These are phyloP conservation scores for Sceloporus undulatus DNA, from an alignment of 2,113 vertebrate species.

Conservation along the genomic window DNA sequence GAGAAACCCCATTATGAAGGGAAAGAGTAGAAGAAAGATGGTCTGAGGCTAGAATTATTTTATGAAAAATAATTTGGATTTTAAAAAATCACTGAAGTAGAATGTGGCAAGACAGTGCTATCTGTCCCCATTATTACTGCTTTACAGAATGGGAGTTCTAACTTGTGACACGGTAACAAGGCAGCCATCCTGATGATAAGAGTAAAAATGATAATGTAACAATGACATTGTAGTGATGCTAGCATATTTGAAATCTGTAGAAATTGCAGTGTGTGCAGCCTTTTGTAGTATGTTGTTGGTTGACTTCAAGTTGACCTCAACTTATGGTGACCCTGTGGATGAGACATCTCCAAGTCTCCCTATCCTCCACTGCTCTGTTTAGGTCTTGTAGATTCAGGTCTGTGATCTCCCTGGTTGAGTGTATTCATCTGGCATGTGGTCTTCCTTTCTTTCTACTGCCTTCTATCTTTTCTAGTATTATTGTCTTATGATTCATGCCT, in stretches of 20 bases:
- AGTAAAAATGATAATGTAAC: neutral
- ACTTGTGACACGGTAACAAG: neutral
- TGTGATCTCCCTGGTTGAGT: too few species aligned
- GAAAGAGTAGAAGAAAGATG: conserved; percentile 35
- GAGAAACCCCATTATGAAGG: conserved; percentile 53
- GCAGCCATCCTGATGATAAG: neutral
- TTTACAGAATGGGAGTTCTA: neutral
- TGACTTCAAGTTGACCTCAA: too few species aligned
- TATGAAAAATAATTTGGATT: neutral
- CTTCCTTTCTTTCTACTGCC: too few species aligned
- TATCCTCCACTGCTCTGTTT: too few species aligned
- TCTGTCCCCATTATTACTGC: neutral
- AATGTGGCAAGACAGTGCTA: neutral
- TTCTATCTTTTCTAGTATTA: too few species aligned
- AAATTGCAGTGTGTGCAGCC: too few species aligned
- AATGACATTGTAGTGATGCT: neutral
- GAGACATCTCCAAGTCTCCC: too few species aligned
- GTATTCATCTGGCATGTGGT: too few species aligned
- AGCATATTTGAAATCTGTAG: neutral
- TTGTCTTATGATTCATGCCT: too few species aligned
- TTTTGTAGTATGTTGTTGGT: too few species aligned
- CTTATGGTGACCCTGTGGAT: too few species aligned
- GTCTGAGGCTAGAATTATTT: conserved; percentile 36
- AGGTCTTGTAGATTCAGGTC: too few species aligned
- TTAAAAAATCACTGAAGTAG: neutral